Percentiles rank a stretch among this genome's conserved stretches.
These are phyloP conservation scores for Clitarchus hookeri DNA, from an alignment of 2,888 invertebrate species.

Conservation along the genomic window DNA sequence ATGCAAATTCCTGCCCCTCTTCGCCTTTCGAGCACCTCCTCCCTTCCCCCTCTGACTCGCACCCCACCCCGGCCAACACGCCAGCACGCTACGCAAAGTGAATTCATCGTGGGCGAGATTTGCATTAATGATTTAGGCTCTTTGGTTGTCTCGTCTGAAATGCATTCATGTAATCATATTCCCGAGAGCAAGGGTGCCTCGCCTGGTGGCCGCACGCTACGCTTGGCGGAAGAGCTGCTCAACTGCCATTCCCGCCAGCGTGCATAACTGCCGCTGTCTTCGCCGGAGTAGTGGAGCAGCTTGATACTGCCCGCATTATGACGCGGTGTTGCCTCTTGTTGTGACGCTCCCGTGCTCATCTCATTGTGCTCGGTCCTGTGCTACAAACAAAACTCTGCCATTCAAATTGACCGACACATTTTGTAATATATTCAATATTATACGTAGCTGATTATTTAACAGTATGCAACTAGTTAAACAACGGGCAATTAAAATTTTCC, in stretches of 20 bases:
- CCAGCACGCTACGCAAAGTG: neutral
- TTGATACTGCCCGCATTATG: too few species aligned
- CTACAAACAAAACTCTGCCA: too few species aligned
- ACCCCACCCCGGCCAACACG: neutral
- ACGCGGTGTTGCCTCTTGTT: too few species aligned
- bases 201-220: neutral
- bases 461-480: too few species aligned
- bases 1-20: constrained; percentile 1
- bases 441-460: too few species aligned
- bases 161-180: constrained; percentile 10
- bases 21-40: neutral
- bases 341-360: too few species aligned
- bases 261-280: too few species aligned
- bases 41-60: neutral
- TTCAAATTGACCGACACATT: too few species aligned
- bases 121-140: constrained; percentile 14
- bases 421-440: too few species aligned
- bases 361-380: too few species aligned
- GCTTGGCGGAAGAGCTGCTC: neutral
- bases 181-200: neutral
- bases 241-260: neutral
- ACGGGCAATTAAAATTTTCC: too few species aligned
- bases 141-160: constrained; percentile 10
- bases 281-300: too few species aligned
- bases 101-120: constrained; percentile 14